phyloP scores from a whole-genome alignment of 2,797 vertebrate species.

The Sebastes vulpes region DNA sequence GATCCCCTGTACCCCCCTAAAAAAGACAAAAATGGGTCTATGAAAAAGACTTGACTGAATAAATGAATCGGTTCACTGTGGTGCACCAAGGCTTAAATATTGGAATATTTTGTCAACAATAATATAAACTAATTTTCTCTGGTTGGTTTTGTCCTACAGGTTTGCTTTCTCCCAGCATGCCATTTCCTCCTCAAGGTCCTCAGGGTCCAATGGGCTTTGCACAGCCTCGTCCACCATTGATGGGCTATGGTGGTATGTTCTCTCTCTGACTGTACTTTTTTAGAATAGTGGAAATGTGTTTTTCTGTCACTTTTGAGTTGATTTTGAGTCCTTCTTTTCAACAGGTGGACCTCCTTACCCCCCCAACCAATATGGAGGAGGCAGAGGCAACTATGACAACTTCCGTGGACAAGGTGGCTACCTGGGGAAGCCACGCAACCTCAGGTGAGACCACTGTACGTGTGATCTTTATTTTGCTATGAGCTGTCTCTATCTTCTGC shows the following conservation, averaged over 20 bases:
- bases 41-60: background rate
- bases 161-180: conserved; percentile 89
- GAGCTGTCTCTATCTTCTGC: background rate
- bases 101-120: background rate
- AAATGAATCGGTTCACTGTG: background rate
- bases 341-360: conserved; percentile 90
- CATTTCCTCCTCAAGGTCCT: conserved; percentile 91
- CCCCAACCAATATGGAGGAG: conserved; percentile 90
- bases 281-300: background rate
- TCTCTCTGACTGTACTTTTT: background rate
- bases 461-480: conserved; percentile 32
- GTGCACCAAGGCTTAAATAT: background rate
- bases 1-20: background rate
- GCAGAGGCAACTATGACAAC: conserved; percentile 92
- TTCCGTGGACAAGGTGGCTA: conserved; percentile 93
- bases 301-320: background rate
- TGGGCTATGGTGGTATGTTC: conserved; percentile 90
- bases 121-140: background rate
- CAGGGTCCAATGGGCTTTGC: conserved; percentile 91
- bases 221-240: conserved; percentile 92
- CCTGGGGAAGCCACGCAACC: conserved; percentile 92
- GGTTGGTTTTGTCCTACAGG: conserved; percentile 56
- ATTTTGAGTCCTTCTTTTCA: background rate
- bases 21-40: background rate
- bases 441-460: conserved; percentile 79